A percentile compares a stretch with the other conserved stretches of the same genome.
These are phyloP conservation scores for Dallia pectoralis DNA, from an alignment of 2,797 vertebrate genomes.

Conservation along the genomic window DNA sequence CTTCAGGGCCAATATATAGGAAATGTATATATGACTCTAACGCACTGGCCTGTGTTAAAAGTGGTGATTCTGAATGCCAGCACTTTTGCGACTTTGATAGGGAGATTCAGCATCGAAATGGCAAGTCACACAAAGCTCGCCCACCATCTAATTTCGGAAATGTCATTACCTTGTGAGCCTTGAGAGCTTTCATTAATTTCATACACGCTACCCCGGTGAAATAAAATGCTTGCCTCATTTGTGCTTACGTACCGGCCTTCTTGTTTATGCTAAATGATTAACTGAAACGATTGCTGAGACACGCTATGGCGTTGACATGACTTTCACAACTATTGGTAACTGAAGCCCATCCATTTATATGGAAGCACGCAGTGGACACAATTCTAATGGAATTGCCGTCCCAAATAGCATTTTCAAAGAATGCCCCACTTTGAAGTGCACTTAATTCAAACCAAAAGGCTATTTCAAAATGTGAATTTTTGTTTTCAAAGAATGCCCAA, in stretches of 20 bases:
- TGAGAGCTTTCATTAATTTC: not conserved
- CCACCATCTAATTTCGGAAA: not conserved
- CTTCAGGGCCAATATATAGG: constrained; percentile 40
- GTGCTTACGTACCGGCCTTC: not conserved
- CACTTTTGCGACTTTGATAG: constrained; percentile 34
- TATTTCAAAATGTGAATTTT: no score
- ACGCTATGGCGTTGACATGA: no score
- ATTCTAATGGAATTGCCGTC: no score
- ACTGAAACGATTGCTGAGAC: not conserved
- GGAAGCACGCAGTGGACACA: no score
- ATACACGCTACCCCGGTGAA: not conserved
- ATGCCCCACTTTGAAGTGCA: no score
- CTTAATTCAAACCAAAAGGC: no score
- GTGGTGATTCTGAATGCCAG: not conserved
- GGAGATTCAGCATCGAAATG: constrained; percentile 36
- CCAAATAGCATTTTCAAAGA: no score
- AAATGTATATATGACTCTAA: constrained; percentile 18
- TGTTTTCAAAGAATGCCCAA: no score
- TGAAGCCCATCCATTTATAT: no score
- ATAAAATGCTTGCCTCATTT: not conserved
- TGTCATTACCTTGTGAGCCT: not conserved
- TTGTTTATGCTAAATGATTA: not conserved
- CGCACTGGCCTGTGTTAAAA: constrained; percentile 27
- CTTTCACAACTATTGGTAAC: no score
- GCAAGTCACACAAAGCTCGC: constrained; percentile 29